Base-by-base conservation (phyloP, 2,888 invertebrate species). In the Cataglyphis albicans region DNA sequence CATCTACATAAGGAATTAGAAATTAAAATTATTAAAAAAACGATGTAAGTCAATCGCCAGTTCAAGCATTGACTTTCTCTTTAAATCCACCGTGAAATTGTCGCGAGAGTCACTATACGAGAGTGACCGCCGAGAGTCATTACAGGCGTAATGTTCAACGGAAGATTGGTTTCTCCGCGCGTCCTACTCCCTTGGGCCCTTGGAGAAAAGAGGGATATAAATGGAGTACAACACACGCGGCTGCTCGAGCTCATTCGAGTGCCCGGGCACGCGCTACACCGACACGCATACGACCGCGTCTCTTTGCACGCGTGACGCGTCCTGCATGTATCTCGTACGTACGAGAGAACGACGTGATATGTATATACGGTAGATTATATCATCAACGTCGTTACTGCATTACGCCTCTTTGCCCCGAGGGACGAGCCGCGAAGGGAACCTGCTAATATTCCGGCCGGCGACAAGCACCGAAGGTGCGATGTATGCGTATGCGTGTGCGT, bases 341-440 rank as follows among this genome's bases (percentile, higher is more conserved):
- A 73, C 7, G 70, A 38, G 74, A 63, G 82, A 73, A 84, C 84
- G 81, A 83, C 63, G 83, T 87, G 80, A 72, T 83, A 80, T 78
- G 82, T 52, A 52, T 86, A 61, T 72, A 89, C 83, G 82, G 87
- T 86, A 91, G 93, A 93, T 93, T 93, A 92, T 93, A 93, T 93
- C 93, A 91, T 93, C 93, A 92, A 91, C 89, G 93, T 93, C 92
- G 91, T 92, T 92, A 93, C 93, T 85, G 91, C 91, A 91, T 93
- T 93, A 93, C 93, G 92, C 92, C 90, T 90, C 89, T 90, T 82
- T 83, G 83, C 85, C 87, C 73, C 82, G 76, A 86, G 83, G 81
- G 72, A 29, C 41, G 25, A 64, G 82, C 82, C 72, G 85, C 84
- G 78, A 67, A 86, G 85, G 85, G 83, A 87, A 86, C 91, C 85